Evolutionary conservation across 2,888 invertebrate genomes (phyloP).

Genomic region (Scaptodrosophila latifasciaeformis): DNA sequence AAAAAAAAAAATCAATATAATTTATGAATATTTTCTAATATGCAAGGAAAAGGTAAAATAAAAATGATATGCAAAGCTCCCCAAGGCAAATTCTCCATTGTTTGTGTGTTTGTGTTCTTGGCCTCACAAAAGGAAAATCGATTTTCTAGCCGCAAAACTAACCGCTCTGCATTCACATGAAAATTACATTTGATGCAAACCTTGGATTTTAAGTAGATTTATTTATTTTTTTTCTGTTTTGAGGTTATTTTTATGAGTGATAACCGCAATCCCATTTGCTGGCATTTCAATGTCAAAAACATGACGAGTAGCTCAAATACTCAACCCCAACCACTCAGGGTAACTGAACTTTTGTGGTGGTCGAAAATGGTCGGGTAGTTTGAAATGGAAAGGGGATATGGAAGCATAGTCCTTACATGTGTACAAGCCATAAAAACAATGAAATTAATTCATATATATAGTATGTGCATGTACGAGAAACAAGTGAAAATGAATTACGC

Average conservation of each 20-base stretch:
- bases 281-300: constrained; percentile 35
- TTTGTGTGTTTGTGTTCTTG: neutral
- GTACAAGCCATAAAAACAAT: constrained; percentile 45
- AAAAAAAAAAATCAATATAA: constrained; percentile 27
- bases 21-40: constrained; percentile 22
- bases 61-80: too few species aligned
- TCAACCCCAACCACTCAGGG: constrained; percentile 20
- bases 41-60: too few species aligned
- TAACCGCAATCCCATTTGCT: constrained; percentile 27
- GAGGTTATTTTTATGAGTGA: constrained; percentile 25
- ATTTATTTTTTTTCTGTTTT: too few species aligned
- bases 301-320: constrained; percentile 11
- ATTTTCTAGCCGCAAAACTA: constrained; percentile 23
- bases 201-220: too few species aligned
- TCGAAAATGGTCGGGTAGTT: neutral
- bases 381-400: neutral
- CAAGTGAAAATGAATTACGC: constrained; percentile 10
- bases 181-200: neutral
- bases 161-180: constrained; percentile 25
- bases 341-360: constrained; percentile 45
- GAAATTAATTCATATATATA: constrained; percentile 46
- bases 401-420: constrained; percentile 24
- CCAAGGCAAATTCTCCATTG: constrained; percentile 11
- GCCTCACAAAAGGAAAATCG: constrained; percentile 22
- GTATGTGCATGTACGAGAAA: constrained; percentile 32